Evolutionary conservation across 2,888 invertebrate genomes (phyloP).

Genomic region (Gymnocheta viridis): DNA sequence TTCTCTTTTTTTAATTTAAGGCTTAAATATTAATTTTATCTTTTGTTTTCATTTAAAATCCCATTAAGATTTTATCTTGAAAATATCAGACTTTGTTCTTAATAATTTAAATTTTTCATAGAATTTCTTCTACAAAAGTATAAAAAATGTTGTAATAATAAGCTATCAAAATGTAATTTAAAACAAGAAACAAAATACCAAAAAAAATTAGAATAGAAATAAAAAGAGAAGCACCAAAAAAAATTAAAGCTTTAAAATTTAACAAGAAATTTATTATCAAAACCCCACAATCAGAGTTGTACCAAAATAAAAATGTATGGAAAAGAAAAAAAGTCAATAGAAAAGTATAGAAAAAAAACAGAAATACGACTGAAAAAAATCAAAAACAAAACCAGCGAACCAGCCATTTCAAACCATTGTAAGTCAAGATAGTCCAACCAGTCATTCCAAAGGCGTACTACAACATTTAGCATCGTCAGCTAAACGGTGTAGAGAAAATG

Average conservation of each 20-base stretch:
- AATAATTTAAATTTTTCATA: conserved; percentile 7
- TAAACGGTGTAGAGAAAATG: conserved; percentile 32
- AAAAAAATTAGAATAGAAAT: background rate
- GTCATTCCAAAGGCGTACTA: conserved; percentile 18
- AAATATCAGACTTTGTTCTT: background rate
- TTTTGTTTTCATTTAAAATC: conserved; percentile 18
- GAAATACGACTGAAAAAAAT: background rate
- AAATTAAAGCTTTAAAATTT: conserved; percentile 62
- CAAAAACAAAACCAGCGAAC: conserved; percentile 31
- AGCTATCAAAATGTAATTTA: conserved; percentile 19
- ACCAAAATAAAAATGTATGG: background rate
- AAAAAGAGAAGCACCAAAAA: background rate
- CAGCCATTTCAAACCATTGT: conserved; percentile 35
- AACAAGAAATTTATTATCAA: conserved; percentile 69
- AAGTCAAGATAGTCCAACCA: conserved; percentile 13
- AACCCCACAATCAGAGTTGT: conserved; percentile 50
- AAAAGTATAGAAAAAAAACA: background rate
- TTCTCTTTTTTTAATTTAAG: background rate
- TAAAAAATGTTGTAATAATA: conserved; percentile 7
- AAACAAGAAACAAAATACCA: background rate
- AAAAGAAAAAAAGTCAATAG: conserved; percentile 19
- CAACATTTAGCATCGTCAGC: conserved; percentile 56
- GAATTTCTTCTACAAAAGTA: background rate
- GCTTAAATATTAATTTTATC: background rate
- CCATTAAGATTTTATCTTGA: conserved; percentile 36